Base-by-base conservation (phyloP, 1,140 invertebrate genomes). In the Andrena cerasifolii region DNA sequence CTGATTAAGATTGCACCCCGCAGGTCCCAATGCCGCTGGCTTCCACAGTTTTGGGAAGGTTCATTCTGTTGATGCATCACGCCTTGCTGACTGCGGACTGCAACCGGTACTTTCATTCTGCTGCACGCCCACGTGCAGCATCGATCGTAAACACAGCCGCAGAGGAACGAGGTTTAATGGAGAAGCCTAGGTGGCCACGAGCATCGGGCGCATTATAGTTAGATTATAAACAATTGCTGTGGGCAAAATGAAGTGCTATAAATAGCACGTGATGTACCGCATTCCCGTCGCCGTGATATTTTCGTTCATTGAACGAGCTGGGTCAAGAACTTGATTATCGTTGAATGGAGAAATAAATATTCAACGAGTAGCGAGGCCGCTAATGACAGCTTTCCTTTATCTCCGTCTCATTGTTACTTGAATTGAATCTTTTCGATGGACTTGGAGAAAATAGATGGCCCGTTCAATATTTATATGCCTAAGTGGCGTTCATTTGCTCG, bases 91-190 rank as follows among this genome's bases (percentile, higher is more conserved):
- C 63, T 56, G 63, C 40, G n/a, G 49, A 59, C 51, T 67, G 73
- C 73, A 76, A 76, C 73, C 73, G 73, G 73, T 76, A 76, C 63
- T 76, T 76, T 76, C 73, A 76, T 67, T 76, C 53, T 76, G 53
- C 45, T 68, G 63, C 53, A 76, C 73, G 63, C 73, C 73, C 63
- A 76, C 73, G 73, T 58, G 63, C 53, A 58, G n/a, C 73, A 68
- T 75, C 62, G 53, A 75, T 75, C 73, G 62, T 49, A 58, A 76
- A 76, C 63, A 67, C 14, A 66, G 36, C 36, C 21, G 40, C 71
- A 63, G 33, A 21, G 33, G 18, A 63, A 53, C 31, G 26, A 12
- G n/a, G 28, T 75, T 68, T 58, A 68, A 58, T 58, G 63, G 40
- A 36, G 63, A 40, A 2, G 53, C 28, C 53, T 47, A 12, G n/a